A percentile compares a stretch with the other conserved stretches of the same genome.
These are phyloP conservation scores for Drosophila mauritiana DNA, from an alignment of 1,140 invertebrate species.

Conservation along the genomic window DNA sequence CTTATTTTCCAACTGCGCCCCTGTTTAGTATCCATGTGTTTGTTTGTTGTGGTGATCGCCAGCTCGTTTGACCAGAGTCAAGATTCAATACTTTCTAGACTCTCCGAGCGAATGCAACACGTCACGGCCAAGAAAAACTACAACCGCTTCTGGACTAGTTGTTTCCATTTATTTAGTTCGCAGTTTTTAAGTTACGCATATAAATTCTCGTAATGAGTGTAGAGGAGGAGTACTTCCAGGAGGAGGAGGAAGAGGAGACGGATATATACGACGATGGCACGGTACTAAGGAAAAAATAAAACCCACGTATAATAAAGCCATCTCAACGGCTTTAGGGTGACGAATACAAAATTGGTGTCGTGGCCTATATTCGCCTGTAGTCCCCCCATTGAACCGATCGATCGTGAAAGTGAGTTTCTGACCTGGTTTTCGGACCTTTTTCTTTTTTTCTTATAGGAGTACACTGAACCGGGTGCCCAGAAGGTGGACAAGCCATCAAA, in stretches of 20 bases:
- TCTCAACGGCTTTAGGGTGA: slow-evolving; percentile 39
- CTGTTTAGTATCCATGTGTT: slow-evolving; percentile 2
- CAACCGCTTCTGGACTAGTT: slow-evolving; percentile 8
- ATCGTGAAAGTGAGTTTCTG: slow-evolving; percentile 22
- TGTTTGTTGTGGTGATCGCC: slow-evolving; percentile 43
- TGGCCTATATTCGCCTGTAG: slow-evolving; percentile 57
- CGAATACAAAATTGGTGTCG: slow-evolving; percentile 66
- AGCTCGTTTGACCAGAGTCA: slow-evolving; percentile 74
- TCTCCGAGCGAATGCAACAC: slow-evolving; percentile 70
- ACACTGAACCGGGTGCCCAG: slow-evolving; percentile 84
- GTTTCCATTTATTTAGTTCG: slow-evolving; percentile 13
- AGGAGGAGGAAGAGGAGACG: slow-evolving; percentile 22
- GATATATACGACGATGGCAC: slow-evolving; percentile 70
- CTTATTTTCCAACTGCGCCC: neutral
- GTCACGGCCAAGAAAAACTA: slow-evolving; percentile 59
- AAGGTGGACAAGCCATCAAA: slow-evolving; percentile 92
- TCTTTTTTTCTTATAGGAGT: slow-evolving; percentile 63
- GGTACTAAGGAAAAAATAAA: slow-evolving; percentile 43
- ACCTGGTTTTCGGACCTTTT: neutral
- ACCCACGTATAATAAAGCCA: slow-evolving; percentile 7
- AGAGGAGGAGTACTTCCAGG: slow-evolving; percentile 39
- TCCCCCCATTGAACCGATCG: slow-evolving; percentile 5
- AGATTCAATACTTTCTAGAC: slow-evolving; percentile 81
- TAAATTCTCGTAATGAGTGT: slow-evolving; percentile 43
- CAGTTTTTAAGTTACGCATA: slow-evolving; percentile 7